Evolutionary conservation across 2,888 invertebrate species (phyloP).

Genomic region (Caenorhabditis plicata): DNA sequence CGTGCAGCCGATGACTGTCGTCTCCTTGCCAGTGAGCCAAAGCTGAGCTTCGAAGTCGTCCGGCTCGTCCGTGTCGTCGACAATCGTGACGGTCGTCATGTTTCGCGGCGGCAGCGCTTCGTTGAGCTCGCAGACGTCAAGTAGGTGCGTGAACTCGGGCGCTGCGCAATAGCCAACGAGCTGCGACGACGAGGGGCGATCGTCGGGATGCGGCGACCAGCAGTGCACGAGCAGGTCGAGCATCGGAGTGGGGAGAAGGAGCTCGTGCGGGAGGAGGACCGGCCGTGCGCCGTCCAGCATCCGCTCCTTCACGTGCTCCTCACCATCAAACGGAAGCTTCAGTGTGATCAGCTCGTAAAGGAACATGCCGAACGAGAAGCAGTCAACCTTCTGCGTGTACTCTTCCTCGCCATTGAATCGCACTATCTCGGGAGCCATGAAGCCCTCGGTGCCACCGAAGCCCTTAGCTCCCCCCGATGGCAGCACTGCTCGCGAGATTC

Average conservation of each 20-base stretch:
- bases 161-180: conserved; percentile 73
- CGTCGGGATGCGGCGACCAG: conserved; percentile 81
- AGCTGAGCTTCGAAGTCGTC: conserved; percentile 43
- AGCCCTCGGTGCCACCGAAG: conserved; percentile 97
- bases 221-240: conserved; percentile 92
- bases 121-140: conserved; percentile 78
- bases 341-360: conserved; percentile 90
- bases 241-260: conserved; percentile 72
- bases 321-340: conserved; percentile 90
- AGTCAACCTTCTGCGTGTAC: conserved; percentile 97
- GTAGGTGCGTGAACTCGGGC: conserved; percentile 84
- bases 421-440: conserved; percentile 99
- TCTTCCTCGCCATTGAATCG: conserved; percentile 97
- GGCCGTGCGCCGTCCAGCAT: conserved; percentile 92
- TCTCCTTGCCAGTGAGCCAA: conserved; percentile 55
- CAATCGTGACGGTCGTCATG: conserved; percentile 23
- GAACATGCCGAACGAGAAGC: conserved; percentile 98
- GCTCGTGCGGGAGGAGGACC: conserved; percentile 77
- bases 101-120: conserved; percentile 30
- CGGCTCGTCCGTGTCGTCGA: conserved; percentile 36
- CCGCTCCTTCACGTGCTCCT: conserved; percentile 93
- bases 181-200: conserved; percentile 89
- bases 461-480: conserved; percentile 71
- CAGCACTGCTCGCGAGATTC: conserved; percentile 62
- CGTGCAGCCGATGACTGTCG: conserved; percentile 64